Evolutionary conservation across 1,140 invertebrate species (phyloP).

Genomic region (Matsumurasca onukii): DNA sequence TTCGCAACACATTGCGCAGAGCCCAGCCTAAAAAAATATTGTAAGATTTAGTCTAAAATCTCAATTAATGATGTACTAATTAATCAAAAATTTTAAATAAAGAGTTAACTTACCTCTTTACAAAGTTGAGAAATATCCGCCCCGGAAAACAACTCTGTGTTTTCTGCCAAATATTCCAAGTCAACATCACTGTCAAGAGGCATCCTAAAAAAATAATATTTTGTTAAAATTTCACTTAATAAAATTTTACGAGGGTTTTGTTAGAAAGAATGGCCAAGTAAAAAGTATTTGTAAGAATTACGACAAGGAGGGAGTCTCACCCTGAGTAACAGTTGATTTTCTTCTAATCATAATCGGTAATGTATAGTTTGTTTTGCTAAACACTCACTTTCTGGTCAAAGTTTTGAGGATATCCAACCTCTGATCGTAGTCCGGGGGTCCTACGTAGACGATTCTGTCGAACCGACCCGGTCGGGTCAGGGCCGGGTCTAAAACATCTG

Average conservation of each 20-base stretch:
- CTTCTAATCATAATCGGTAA: background rate
- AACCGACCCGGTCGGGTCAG: constrained; percentile 73
- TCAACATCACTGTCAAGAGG: constrained; percentile 60
- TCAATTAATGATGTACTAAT: background rate
- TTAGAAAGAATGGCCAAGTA: background rate
- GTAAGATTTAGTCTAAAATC: constrained; percentile 1
- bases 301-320: background rate
- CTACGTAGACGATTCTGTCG: constrained; percentile 73
- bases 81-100: background rate
- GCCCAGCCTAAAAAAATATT: constrained; percentile 55
- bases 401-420: constrained; percentile 62
- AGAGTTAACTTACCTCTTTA: constrained; percentile 55
- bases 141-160: constrained; percentile 70
- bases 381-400: constrained; percentile 50
- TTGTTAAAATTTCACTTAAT: background rate
- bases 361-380: background rate
- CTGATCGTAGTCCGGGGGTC: constrained; percentile 63
- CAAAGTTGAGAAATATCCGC: constrained; percentile 75
- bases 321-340: background rate
- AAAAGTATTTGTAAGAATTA: background rate
- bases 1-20: constrained; percentile 61
- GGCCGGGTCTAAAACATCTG: constrained; percentile 76
- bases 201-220: constrained; percentile 49
- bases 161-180: constrained; percentile 56
- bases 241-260: background rate